phyloP scores from a whole-genome alignment of 92 coral and sea anemone genomes.

The Bergia sp. region DNA sequence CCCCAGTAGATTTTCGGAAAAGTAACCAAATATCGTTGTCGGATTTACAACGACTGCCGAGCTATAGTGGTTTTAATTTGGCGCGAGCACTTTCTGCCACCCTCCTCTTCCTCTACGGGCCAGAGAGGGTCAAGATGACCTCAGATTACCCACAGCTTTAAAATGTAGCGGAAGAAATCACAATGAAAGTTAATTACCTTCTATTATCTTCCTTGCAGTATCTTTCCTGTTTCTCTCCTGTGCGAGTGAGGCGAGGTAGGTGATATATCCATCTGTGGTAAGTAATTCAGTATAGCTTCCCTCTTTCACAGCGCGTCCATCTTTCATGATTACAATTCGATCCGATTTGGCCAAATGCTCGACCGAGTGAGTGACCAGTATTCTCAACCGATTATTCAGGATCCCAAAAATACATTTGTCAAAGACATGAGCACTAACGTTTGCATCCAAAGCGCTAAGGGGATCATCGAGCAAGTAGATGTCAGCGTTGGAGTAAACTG shows the following conservation, averaged over 20 bases:
- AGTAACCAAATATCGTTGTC: no score
- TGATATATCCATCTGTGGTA: not conserved
- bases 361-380: not conserved
- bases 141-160: not conserved
- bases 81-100: no score
- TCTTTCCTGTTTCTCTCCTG: not conserved
- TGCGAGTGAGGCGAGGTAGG: not conserved
- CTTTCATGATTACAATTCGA: not conserved
- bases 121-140: not conserved
- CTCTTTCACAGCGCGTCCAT: not conserved
- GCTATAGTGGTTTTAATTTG: no score
- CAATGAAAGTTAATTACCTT: not conserved
- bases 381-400: not conserved
- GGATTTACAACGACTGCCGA: no score
- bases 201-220: not conserved
- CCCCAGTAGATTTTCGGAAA: no score
- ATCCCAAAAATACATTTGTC: conserved; percentile 12
- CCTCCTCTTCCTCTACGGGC: no score
- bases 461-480: conserved; percentile 16
- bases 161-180: no score
- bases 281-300: not conserved
- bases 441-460: conserved; percentile 11
- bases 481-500: not conserved
- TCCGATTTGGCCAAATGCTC: not conserved
- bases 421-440: conserved; percentile 7